Base-by-base conservation (phyloP, 2,888 invertebrate species). In the Teleiodes luculella region DNA sequence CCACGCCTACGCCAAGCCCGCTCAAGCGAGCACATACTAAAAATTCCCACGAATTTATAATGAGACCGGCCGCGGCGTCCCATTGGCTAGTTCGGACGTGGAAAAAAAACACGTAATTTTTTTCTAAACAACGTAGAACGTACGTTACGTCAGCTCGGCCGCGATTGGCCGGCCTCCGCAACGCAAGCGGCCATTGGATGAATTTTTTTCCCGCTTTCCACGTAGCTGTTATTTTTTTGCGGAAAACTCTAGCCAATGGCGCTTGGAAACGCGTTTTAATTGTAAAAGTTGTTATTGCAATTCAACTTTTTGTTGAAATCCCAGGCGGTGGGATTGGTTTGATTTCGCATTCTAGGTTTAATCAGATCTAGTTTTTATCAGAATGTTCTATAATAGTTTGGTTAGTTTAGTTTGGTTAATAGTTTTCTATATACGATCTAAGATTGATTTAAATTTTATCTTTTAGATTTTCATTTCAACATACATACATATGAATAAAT, bases 151-250 rank as follows among this genome's bases (percentile, higher is more conserved):
- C 66, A 67, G 63, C 66, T 64, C 63, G 61, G 58, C 72, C 65
- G 61, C 65, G 72, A 87, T 87, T 87, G 88, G 89, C 61, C 75
- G 78, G 52, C 64, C 63, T 58, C 52, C 58, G 60, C 61, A 62
- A 65, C 70, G 72, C 65, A 63, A 68, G 58, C 74, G 70, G 65
- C 82, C 72, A 87, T 87, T 88, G 88, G 88, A 69, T 67, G 72
- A 70, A 76, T 83, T 88, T 83, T 88, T 87, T 88, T 79, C 78
- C 73, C 76, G 75, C 83, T 87, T 89, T 87, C 82, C 85, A 86
- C 87, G 84, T 84, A 80, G 37, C 78, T 81, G 79, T 82, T 84
- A 85, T 88, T 13, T 43, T 83, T 81, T 76, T 73, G 72, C 73
- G 64, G 82, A 79, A 86, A 82, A 82, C 75, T 66, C 68, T 72